These are phyloP conservation scores for Lordiphosa collinella DNA, from an alignment of 1,140 invertebrate genomes.

Conservation along the genomic window DNA sequence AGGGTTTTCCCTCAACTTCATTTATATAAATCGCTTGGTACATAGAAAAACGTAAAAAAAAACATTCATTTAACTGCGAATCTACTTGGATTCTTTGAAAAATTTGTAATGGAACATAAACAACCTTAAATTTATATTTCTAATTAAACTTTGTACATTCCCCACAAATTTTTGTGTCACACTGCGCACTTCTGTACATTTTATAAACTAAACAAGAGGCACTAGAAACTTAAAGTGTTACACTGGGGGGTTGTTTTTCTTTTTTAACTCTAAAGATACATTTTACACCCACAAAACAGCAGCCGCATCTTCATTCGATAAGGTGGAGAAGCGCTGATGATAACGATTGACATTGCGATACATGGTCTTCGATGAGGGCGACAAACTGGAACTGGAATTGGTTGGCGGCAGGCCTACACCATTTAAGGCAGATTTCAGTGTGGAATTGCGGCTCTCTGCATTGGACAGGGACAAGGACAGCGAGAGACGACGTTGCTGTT, in stretches of 20 bases:
- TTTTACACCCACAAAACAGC: slow-evolving; percentile 71
- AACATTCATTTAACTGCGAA: no score
- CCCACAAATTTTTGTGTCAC: neutral
- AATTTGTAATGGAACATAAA: no score
- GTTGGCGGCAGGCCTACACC: slow-evolving; percentile 51
- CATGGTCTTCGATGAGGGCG: slow-evolving; percentile 56
- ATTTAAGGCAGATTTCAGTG: slow-evolving; percentile 60
- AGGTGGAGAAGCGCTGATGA: slow-evolving; percentile 76
- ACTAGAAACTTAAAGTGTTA: slow-evolving; percentile 81
- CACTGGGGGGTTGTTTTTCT: slow-evolving; percentile 7
- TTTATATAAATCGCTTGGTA: no score
- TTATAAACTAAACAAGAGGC: slow-evolving; percentile 58
- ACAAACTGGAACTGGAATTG: slow-evolving; percentile 17
- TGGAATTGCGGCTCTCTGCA: slow-evolving; percentile 68
- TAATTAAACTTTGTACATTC: no score
- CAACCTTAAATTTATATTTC: no score
- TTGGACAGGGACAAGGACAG: slow-evolving; percentile 11
- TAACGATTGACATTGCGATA: slow-evolving; percentile 71
- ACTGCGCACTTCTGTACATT: no score
- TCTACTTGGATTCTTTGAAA: no score
- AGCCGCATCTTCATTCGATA: slow-evolving; percentile 71
- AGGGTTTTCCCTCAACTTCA: no score
- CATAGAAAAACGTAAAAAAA: no score
- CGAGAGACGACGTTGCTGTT: slow-evolving; percentile 38
- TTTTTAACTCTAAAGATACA: neutral